phyloP scores from a whole-genome alignment of 2,888 invertebrate species.

The Amblyjoppa proteus region DNA sequence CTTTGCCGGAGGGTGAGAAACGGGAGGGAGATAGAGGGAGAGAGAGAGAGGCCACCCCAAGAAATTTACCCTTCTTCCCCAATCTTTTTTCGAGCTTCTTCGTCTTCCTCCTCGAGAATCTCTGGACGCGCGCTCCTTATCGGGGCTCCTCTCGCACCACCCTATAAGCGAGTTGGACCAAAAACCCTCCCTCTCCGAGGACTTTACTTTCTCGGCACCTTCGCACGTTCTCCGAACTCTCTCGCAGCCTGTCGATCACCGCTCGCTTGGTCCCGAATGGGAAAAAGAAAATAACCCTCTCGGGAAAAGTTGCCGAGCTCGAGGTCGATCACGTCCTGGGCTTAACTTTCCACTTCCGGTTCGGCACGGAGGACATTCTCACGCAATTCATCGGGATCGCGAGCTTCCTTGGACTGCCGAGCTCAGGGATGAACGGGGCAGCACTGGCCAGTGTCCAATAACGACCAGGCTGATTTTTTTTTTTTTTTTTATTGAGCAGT shows the following conservation, averaged over 20 bases:
- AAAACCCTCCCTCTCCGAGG: not conserved
- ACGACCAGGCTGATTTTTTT: too few species aligned
- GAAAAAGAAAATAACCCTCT: conserved; percentile 2
- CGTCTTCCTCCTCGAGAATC: conserved; percentile 18
- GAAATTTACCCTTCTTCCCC: conserved; percentile 48
- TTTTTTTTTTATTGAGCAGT: too few species aligned
- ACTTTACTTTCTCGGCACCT: conserved; percentile 2
- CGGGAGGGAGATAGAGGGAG: conserved; percentile 17
- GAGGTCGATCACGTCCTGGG: conserved; percentile 29
- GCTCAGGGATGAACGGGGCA: too few species aligned
- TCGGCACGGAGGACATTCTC: not conserved
- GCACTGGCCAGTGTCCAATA: too few species aligned
- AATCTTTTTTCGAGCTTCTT: conserved; percentile 34
- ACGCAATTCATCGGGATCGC: not conserved
- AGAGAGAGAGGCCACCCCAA: conserved; percentile 35
- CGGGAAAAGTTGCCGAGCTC: conserved; percentile 9
- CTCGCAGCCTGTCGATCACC: conserved; percentile 33
- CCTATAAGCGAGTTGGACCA: conserved; percentile 10
- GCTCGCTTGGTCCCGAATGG: conserved; percentile 14
- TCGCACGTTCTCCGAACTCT: not conserved
- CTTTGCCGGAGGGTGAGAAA: conserved; percentile 62
- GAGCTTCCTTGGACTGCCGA: not conserved
- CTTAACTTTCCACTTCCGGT: conserved; percentile 30
- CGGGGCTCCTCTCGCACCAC: conserved; percentile 1
- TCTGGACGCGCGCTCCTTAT: conserved; percentile 7